Evolutionary conservation across 2,113 vertebrate genomes (phyloP).

Genomic region (Neoarius graeffei): DNA sequence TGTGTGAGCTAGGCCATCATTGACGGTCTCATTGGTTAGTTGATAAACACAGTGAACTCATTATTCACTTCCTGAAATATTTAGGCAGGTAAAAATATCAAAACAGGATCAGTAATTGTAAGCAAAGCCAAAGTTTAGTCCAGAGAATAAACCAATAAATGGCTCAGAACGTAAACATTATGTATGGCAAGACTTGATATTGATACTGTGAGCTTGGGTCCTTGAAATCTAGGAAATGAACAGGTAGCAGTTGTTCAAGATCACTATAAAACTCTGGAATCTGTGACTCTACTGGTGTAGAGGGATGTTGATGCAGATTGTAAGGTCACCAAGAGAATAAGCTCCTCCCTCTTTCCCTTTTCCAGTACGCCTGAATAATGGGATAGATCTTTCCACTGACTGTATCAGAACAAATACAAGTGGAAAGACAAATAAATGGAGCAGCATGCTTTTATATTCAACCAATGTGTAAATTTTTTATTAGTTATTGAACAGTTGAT

Average conservation of each 20-base stretch:
- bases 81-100: background rate
- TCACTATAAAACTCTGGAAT: background rate
- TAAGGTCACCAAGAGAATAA: background rate
- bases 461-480: background rate
- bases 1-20: background rate
- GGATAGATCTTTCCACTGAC: background rate
- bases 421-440: background rate
- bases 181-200: background rate
- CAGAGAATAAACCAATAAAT: background rate
- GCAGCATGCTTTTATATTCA: too few species aligned
- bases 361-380: background rate
- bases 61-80: background rate
- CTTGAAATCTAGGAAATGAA: background rate
- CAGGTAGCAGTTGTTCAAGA: background rate
- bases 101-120: too few species aligned
- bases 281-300: background rate
- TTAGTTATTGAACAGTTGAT: slow-evolving; percentile 12
- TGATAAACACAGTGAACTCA: background rate
- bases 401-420: background rate
- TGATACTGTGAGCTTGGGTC: background rate
- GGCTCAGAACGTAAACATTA: background rate
- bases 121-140: background rate
- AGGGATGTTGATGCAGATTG: too few species aligned
- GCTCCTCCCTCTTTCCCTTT: background rate
- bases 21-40: too few species aligned